Conservation (phyloP, 2,888 invertebrate genomes). For the Tiliacea aurago region DNA sequence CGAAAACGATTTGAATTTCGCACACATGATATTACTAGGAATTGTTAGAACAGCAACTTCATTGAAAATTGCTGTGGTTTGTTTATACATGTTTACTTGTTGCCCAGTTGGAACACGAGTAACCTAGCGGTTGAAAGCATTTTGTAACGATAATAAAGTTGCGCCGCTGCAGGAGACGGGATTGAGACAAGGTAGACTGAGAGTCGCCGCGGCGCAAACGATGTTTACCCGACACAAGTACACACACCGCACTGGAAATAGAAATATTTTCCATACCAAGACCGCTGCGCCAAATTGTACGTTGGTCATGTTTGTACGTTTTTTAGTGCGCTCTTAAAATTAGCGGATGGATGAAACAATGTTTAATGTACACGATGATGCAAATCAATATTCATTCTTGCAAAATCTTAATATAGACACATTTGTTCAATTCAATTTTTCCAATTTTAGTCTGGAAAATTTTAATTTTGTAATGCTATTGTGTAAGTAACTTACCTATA, state of each 20-base stretch:
- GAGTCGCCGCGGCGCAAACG: constrained; percentile 61
- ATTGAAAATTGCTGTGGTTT: constrained; percentile 23
- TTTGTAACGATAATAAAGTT: constrained; percentile 55
- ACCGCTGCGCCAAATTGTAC: constrained; percentile 39
- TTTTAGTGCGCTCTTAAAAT: constrained; percentile 12
- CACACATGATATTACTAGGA: not conserved
- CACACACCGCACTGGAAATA: constrained; percentile 49
- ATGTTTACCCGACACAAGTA: constrained; percentile 59
- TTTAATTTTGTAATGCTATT: too few relatives aligned
- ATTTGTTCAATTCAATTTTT: not conserved
- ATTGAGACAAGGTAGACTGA: constrained; percentile 57
- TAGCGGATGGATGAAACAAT: not conserved
- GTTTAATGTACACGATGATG: not conserved
- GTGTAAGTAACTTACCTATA: not conserved
- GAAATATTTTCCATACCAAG: constrained; percentile 59
- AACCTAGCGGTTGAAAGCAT: constrained; percentile 48
- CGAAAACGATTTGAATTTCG: constrained; percentile 1
- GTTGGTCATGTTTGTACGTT: constrained; percentile 45
- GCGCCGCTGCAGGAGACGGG: constrained; percentile 45
- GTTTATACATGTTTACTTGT: constrained; percentile 49
- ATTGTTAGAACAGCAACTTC: constrained; percentile 1
- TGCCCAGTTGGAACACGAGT: constrained; percentile 37
- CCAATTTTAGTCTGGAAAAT: not conserved
- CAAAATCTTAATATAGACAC: too few relatives aligned
- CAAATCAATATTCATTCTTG: not conserved